Evolutionary conservation across 92 coral and sea anemone species (phyloP).

Genomic region (Desmophyllum pertusum): DNA sequence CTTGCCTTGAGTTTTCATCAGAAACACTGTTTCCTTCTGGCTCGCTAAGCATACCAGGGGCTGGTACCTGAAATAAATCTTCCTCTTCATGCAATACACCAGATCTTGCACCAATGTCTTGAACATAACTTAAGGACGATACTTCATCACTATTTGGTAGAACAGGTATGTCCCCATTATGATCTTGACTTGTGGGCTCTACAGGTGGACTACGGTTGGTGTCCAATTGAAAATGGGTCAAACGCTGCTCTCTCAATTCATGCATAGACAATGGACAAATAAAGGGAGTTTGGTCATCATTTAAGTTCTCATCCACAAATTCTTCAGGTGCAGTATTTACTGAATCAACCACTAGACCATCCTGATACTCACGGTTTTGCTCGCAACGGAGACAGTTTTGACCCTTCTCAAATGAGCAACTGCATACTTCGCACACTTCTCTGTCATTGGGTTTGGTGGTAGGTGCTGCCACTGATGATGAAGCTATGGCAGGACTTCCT

Average conservation of each 20-base stretch:
- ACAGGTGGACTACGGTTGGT: neutral
- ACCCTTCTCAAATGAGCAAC: slow-evolving; percentile 33
- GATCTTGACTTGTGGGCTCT: neutral
- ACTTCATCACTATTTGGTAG: neutral
- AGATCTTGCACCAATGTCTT: neutral
- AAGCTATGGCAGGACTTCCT: slow-evolving; percentile 1
- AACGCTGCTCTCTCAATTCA: slow-evolving; percentile 1
- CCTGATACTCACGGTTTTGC: slow-evolving; percentile 25
- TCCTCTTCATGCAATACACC: neutral
- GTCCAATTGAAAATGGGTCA: neutral
- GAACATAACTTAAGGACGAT: too few relatives aligned
- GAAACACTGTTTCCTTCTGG: neutral
- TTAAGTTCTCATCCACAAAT: neutral
- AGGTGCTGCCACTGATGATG: slow-evolving; percentile 5
- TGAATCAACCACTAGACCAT: slow-evolving; percentile 25
- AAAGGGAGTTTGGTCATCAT: neutral
- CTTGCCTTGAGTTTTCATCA: slow-evolving; percentile 13
- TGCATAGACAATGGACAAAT: neutral
- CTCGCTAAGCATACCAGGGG: slow-evolving; percentile 8
- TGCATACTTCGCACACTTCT: slow-evolving; percentile 35
- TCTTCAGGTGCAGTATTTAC: slow-evolving; percentile 8
- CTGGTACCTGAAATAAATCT: neutral
- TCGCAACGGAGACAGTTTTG: slow-evolving; percentile 31
- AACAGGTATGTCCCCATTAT: neutral
- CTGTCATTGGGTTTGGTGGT: slow-evolving; percentile 7